A percentile compares a stretch with the other conserved stretches of the same genome.
Evolutionary conservation across 2,797 vertebrate genomes (phyloP).

Genomic region (Danio albolineatus): DNA sequence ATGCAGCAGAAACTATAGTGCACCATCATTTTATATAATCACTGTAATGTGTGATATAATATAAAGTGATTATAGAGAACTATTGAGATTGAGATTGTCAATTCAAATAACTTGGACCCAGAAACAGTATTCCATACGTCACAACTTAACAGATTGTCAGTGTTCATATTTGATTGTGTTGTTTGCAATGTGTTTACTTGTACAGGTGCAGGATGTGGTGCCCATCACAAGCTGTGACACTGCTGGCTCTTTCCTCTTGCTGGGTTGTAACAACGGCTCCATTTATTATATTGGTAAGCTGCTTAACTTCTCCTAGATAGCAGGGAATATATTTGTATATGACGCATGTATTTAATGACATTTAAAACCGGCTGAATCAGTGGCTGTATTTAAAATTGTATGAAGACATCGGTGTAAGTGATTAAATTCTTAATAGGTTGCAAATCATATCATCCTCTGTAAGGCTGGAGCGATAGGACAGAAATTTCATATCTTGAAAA

Average conservation of each 20-base stretch:
- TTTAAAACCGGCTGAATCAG: not conserved
- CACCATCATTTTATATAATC: too few relatives aligned
- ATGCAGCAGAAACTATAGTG: too few relatives aligned
- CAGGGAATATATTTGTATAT: not conserved
- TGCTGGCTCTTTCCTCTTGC: constrained; percentile 92
- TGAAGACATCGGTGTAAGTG: not conserved
- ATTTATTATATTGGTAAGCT: constrained; percentile 97
- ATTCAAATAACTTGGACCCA: too few relatives aligned
- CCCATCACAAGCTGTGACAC: constrained; percentile 98
- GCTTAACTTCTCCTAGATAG: not conserved
- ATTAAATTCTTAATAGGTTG: not conserved
- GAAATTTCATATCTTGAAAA: too few relatives aligned
- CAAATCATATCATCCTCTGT: not conserved
- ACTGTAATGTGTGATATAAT: too few relatives aligned
- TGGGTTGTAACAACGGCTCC: constrained; percentile 96
- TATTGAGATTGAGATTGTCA: too few relatives aligned
- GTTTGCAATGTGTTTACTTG: not conserved
- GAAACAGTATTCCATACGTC: too few relatives aligned
- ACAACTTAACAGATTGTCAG: not conserved
- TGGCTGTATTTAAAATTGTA: constrained; percentile 14
- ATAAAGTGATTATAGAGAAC: too few relatives aligned
- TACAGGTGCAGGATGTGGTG: constrained; percentile 96
- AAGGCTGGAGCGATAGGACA: too few relatives aligned
- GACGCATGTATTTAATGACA: not conserved
- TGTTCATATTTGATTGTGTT: not conserved